These are phyloP conservation scores for Gisinianus flammeolus DNA, from an alignment of 2,888 invertebrate species.

Conservation along the genomic window DNA sequence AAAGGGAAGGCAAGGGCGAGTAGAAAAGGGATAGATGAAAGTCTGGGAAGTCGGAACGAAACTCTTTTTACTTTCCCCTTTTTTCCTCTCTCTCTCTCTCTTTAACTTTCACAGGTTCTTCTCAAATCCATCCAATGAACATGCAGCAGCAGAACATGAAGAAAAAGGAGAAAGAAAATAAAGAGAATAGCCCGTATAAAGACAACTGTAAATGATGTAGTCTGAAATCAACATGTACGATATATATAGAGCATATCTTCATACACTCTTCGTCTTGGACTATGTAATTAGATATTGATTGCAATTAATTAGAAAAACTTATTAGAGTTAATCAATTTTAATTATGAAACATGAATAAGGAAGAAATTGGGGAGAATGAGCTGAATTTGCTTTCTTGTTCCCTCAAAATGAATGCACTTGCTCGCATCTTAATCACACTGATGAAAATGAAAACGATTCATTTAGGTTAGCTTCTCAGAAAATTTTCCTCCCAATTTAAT, in stretches of 20 bases:
- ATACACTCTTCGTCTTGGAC: not conserved
- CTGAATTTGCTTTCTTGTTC: not conserved
- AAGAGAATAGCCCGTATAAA: not conserved
- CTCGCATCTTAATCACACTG: not conserved
- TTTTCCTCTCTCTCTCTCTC: not conserved
- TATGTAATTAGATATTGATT: constrained; percentile 53
- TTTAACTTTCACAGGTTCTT: not conserved
- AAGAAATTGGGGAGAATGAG: constrained; percentile 33
- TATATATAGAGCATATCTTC: not conserved
- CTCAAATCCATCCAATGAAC: not conserved
- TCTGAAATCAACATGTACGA: not conserved
- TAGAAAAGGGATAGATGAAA: too few species aligned
- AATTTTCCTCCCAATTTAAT: not conserved
- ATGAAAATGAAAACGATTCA: constrained; percentile 18
- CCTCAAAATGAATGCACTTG: not conserved
- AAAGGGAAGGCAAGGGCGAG: not conserved
- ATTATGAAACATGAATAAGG: constrained; percentile 47
- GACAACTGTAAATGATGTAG: not conserved
- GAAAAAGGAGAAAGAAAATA: not conserved
- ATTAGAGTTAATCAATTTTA: constrained; percentile 52
- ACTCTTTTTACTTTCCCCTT: not conserved
- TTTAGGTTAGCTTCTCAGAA: not conserved
- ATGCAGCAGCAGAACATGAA: not conserved
- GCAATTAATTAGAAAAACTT: constrained; percentile 54
- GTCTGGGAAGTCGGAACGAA: too few species aligned